Base-by-base conservation (phyloP, 2,113 vertebrate genomes). In the Alligator mississippiensis region DNA sequence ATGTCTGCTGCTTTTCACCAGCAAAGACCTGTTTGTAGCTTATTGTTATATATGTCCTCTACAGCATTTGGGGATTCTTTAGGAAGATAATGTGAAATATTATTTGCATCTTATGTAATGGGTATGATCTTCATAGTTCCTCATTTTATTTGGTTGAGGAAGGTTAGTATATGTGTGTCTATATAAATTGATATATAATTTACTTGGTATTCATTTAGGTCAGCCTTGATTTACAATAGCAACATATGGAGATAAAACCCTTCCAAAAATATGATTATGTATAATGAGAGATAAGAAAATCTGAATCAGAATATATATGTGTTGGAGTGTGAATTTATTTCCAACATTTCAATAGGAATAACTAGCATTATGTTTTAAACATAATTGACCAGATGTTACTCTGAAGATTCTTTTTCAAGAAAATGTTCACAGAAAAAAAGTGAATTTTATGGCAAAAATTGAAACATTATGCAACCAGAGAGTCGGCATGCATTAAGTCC, bases 41-140 rank as follows among this genome's bases (percentile, higher is more conserved):
- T 60, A 7, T 5, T 21, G 3, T 55, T 11, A 2, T 22, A 61
- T 34, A 66, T 30, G 22, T 25, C 4, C 28, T 38, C 47, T 80
- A 18, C 7, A 77, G 28, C 30, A 68, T 22, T 19, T 76, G 4
- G n/a, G 6, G 5, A 7, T 83, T 1, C 0, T 18, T 88, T 15
- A 9, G 38, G 64, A 30, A 57, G 15, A 60, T 9, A 10, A 30
- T 24, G 11, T 6, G 59, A 72, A 61, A 3, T 14, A 34, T 66
- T 8, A 70, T 38, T 63, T 64, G 3, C 1, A 0, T 5, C 1
- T 47, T 4, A 0, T 16, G 13, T 10, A 62, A 60, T 11, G 12
- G 2, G 28, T 77, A 83, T 79, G 54, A 79, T 79, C 76, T 57
- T 28, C 6, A 63, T 60, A 38, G 54, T 17, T 76, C 2, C 2